Base-by-base conservation (phyloP, 2,888 invertebrate genomes). In the Ectemnius lituratus region DNA sequence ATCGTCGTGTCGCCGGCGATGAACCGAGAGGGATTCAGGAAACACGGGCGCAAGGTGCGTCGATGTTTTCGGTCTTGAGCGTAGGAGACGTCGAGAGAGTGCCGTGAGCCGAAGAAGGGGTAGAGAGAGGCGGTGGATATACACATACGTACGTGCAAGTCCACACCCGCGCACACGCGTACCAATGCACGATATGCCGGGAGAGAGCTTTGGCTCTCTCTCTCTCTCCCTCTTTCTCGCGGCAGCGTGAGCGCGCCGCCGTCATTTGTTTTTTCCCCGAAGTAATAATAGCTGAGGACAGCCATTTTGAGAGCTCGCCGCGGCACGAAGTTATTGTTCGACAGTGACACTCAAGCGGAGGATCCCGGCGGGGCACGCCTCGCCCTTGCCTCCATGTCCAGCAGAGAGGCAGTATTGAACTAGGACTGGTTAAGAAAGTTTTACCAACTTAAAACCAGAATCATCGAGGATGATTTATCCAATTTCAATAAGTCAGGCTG, bases 231-330 rank as follows among this genome's bases (percentile, higher is more conserved):
- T 72, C 73, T 81, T 74, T 66, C 75, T 73, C 81, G 80, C 79
- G 37, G 37, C 37, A 85, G 84, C 86, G 80, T 84, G 83, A 86
- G 85, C 83, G 81, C 86, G 84, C 83, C 85, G 84, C 83, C 85
- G 84, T 86, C 86, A 83, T 87, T 87, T 87, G 84, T 86, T 87
- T 86, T 85, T 85, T 82, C 84, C 84, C 85, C 86, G 87, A 88
- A 89, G 89, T 90, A 90, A 90, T 90, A 90, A 90, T 90, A 90
- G 89, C 90, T 88, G 88, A 89, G 90, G 90, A 90, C 90, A 90
- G 89, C 90, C 90, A 90, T 90, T 90, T 90, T 90, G 90, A 90
- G 90, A 88, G 89, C 88, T 88, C 89, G 84, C 87, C 84, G 88
- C 86, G 85, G 89, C 86, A 86, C 89, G 87, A 88, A 89, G 90